Evolutionary conservation across 2,888 invertebrate species (phyloP).

Genomic region (Zelleria hepariella): DNA sequence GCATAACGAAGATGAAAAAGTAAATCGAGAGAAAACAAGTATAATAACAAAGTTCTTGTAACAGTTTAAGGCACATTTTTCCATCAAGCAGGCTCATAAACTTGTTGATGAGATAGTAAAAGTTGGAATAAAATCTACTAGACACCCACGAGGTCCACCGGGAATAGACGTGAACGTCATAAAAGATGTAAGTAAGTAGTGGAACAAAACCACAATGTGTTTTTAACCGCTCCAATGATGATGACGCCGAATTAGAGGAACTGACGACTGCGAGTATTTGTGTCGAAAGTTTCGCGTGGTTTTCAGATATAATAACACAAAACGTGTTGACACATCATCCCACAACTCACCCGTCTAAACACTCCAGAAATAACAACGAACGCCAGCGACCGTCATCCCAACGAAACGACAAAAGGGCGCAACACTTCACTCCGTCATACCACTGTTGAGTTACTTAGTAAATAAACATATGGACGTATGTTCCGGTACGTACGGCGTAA

Average conservation of each 20-base stretch:
- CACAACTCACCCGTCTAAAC: slow-evolving; percentile 29
- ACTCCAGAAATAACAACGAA: slow-evolving; percentile 39
- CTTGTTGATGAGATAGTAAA: slow-evolving; percentile 42
- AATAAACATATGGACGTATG: slow-evolving; percentile 22
- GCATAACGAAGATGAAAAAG: background rate
- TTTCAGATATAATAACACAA: slow-evolving; percentile 9
- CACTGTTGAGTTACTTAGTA: slow-evolving; percentile 16
- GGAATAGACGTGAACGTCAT: slow-evolving; percentile 50
- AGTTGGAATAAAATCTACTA: slow-evolving; percentile 34
- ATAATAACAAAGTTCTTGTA: slow-evolving; percentile 14
- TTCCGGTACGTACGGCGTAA: background rate
- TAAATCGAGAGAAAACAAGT: background rate
- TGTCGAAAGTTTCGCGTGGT: background rate
- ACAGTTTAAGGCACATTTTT: slow-evolving; percentile 18
- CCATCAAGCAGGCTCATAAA: slow-evolving; percentile 31
- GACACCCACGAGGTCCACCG: slow-evolving; percentile 46
- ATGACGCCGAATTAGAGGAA: slow-evolving; percentile 39
- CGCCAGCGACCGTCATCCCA: slow-evolving; percentile 32
- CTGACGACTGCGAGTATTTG: slow-evolving; percentile 21
- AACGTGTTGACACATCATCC: slow-evolving; percentile 36
- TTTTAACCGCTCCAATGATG: slow-evolving; percentile 10
- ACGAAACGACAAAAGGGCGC: slow-evolving; percentile 27
- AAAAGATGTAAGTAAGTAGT: slow-evolving; percentile 32
- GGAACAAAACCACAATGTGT: slow-evolving; percentile 43
- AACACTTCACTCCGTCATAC: slow-evolving; percentile 16